phyloP scores from a whole-genome alignment of 2,797 vertebrate genomes.

The Buceros bicornis region DNA sequence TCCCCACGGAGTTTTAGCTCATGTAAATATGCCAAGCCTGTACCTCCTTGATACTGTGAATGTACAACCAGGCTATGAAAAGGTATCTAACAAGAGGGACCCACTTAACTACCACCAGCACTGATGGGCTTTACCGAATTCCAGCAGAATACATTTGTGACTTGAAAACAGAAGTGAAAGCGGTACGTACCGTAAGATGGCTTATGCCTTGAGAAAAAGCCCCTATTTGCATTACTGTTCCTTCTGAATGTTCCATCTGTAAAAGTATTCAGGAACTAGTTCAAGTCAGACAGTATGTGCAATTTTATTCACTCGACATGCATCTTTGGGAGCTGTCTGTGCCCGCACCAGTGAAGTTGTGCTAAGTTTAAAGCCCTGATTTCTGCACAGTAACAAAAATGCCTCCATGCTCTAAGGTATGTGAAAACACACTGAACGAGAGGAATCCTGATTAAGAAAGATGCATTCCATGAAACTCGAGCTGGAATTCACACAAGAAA shows the following conservation, averaged over 20 bases:
- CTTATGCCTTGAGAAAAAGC: slow-evolving; percentile 93
- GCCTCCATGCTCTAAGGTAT: neutral
- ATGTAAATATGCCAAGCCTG: neutral
- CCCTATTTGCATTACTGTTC: slow-evolving; percentile 89
- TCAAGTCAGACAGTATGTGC: slow-evolving; percentile 50
- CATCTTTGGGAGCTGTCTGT: neutral
- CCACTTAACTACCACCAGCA: neutral
- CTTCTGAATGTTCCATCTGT: slow-evolving; percentile 91
- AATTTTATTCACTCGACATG: slow-evolving; percentile 26
- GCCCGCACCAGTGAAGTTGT: neutral
- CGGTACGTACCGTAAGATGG: slow-evolving; percentile 90
- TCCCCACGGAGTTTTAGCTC: neutral
- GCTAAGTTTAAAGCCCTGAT: neutral
- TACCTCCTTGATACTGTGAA: neutral
- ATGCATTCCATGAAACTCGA: neutral
- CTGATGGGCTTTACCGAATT: neutral
- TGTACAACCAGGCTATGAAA: neutral
- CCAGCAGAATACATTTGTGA: neutral
- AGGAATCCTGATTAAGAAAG: neutral
- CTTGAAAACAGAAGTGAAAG: neutral
- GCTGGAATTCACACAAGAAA: neutral
- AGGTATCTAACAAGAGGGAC: neutral
- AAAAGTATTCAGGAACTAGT: slow-evolving; percentile 79
- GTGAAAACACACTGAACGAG: neutral
- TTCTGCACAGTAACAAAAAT: neutral